Evolutionary conservation across 2,797 vertebrate genomes (phyloP), one percentile per base, ranked within the genome.

Genomic region (Telmatherina bonti): DNA sequence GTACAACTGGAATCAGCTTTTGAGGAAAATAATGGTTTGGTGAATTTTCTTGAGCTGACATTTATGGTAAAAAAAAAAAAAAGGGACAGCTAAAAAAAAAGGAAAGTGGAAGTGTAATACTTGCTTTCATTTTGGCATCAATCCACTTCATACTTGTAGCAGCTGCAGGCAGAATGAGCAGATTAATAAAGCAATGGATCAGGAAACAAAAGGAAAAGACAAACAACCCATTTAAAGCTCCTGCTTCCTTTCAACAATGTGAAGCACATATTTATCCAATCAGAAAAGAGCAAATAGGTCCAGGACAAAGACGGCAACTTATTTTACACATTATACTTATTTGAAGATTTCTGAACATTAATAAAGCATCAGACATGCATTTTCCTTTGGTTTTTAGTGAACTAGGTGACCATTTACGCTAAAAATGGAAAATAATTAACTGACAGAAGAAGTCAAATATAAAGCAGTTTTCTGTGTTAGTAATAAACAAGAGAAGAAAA

Each of bases 141-240:
- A 99, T 99, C 98, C 98, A 99, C 93, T 99, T 99, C 98, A 99
- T 99, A 92, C 98, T 99, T 80, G 98, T 99, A 62, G 98, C 98
- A 94, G 98, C 98, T 99, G 54, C 16, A 90, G 70, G 88, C 29
- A 78, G 72, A 87, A 72, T 57, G 8, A 15, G 43, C 15, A 36
- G 3, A 36, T 30, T 15, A 26, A 26, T 62, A 31, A 67, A 51
- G 9, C 16, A 51, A 33, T 24, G 45, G 4, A 41, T 49, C 49
- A 61, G 26, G 24, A 61, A 55, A 36, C 1, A 62, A 43, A 49
- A 26, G n/a, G 18, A 20, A 51, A 11, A 63, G 52, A 45, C 15
- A 64, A 1, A 30, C 5, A 52, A 16, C 24, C 2, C 26, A 13
- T 57, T 20, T 26, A 26, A 24, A 53, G 24, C 24, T 53, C 13